A percentile compares a stretch with the other conserved stretches of the same genome.
Conservation (phyloP, 2,797 vertebrate species). For the Thunnus albacares region DNA sequence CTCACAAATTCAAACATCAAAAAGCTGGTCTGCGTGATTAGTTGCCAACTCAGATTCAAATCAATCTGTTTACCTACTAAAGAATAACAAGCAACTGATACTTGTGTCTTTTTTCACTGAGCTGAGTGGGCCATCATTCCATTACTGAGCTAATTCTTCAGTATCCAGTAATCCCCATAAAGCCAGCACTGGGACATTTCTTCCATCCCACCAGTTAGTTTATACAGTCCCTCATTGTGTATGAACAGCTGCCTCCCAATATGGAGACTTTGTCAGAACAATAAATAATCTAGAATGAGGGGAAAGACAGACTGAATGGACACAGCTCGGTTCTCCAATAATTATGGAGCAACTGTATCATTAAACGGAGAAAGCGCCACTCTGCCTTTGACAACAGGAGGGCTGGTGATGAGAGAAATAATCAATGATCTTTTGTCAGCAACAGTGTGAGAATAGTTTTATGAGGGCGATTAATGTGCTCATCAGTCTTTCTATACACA, state of each 20-base stretch:
- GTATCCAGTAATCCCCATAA: slow-evolving; percentile 57
- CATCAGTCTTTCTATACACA: slow-evolving; percentile 28
- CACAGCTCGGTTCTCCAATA: slow-evolving; percentile 61
- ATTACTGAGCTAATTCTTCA: slow-evolving; percentile 39
- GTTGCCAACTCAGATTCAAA: slow-evolving; percentile 16
- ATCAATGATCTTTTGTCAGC: slow-evolving; percentile 62
- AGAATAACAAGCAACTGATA: slow-evolving; percentile 36
- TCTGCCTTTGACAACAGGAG: slow-evolving; percentile 58
- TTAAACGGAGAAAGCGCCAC: slow-evolving; percentile 55
- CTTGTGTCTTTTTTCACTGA: slow-evolving; percentile 38
- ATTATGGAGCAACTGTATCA: slow-evolving; percentile 64
- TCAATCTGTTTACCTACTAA: slow-evolving; percentile 30
- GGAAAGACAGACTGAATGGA: slow-evolving; percentile 65
- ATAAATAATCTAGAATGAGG: slow-evolving; percentile 62
- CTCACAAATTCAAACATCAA: slow-evolving; percentile 15
- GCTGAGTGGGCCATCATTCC: slow-evolving; percentile 34
- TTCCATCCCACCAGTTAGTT: slow-evolving; percentile 47
- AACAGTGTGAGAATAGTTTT: slow-evolving; percentile 42
- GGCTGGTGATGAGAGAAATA: slow-evolving; percentile 37
- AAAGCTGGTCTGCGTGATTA: slow-evolving; percentile 3
- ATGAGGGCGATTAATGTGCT: slow-evolving; percentile 32
- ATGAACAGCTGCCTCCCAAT: slow-evolving; percentile 75
- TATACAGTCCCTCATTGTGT: slow-evolving; percentile 45
- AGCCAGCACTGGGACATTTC: slow-evolving; percentile 47
- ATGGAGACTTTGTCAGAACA: slow-evolving; percentile 54